Evolutionary conservation across 2,888 invertebrate genomes (phyloP).

Genomic region (Metalampra italica): DNA sequence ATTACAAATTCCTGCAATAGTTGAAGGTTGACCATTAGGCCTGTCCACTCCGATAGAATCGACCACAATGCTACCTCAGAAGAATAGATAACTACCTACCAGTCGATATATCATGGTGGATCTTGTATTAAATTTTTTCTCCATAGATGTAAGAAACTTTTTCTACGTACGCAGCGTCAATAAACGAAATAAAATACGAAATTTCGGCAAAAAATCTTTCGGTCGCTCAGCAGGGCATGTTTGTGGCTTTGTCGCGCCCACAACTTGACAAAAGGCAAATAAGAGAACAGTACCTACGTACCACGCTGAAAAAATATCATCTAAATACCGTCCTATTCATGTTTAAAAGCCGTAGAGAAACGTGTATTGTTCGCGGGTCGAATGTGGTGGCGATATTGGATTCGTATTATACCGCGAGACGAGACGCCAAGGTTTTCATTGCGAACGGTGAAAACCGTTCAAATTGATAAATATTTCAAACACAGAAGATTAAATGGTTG

Average conservation of each 20-base stretch:
- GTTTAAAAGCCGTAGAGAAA: constrained; percentile 76
- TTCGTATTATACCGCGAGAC: constrained; percentile 60
- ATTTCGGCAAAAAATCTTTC: constrained; percentile 61
- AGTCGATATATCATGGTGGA: constrained; percentile 65
- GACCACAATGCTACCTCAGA: constrained; percentile 47
- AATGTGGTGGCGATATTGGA: constrained; percentile 74
- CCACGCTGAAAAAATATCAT: constrained; percentile 60
- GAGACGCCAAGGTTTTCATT: constrained; percentile 22
- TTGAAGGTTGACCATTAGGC: constrained; percentile 24
- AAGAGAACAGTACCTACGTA: constrained; percentile 66
- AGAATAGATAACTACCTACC: constrained; percentile 54
- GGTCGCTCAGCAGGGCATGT: constrained; percentile 71
- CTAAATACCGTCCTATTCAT: constrained; percentile 73
- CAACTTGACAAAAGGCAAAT: constrained; percentile 75
- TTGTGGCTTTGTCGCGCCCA: constrained; percentile 78
- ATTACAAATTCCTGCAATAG: constrained; percentile 7
- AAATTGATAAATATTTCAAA: constrained; percentile 21
- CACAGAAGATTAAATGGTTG: constrained; percentile 22
- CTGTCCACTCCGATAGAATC: constrained; percentile 24
- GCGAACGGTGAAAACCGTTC: constrained; percentile 25
- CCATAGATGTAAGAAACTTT: constrained; percentile 38
- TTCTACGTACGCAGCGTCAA: constrained; percentile 48
- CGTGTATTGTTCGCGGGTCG: constrained; percentile 60
- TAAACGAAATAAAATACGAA: constrained; percentile 74
- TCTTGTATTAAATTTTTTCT: constrained; percentile 64